These are phyloP conservation scores for Esox niger DNA, from an alignment of 2,113 vertebrate genomes.

Conservation along the genomic window DNA sequence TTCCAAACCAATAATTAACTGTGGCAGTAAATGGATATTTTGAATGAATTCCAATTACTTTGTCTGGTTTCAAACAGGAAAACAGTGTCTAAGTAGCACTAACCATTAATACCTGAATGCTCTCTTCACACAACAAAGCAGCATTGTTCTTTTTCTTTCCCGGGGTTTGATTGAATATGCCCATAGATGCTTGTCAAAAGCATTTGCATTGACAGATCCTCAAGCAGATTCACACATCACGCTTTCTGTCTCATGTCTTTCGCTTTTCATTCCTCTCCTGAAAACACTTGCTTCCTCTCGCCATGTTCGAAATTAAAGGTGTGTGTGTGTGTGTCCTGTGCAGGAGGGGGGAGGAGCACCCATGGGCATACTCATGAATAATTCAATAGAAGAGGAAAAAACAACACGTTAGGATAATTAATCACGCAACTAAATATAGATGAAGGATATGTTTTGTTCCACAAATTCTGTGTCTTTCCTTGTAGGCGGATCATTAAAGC, in stretches of 20 bases:
- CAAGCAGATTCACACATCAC: constrained; percentile 35
- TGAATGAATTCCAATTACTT: constrained; percentile 47
- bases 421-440: constrained; percentile 56
- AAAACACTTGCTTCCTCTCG: constrained; percentile 6
- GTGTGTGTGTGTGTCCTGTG: constrained; percentile 6
- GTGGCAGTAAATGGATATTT: constrained; percentile 36
- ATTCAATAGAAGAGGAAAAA: constrained; percentile 34
- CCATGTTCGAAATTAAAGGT: constrained; percentile 28
- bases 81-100: constrained; percentile 42
- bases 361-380: constrained; percentile 41
- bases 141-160: too few relatives aligned
- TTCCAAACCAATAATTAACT: constrained; percentile 43
- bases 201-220: constrained; percentile 26
- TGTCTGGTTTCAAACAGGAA: constrained; percentile 35
- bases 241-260: not conserved
- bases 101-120: not conserved
- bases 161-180: too few relatives aligned
- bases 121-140: too few relatives aligned
- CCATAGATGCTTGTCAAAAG: not conserved
- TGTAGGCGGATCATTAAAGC: constrained; percentile 24
- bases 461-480: constrained; percentile 23
- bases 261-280: constrained; percentile 19
- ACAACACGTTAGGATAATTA: constrained; percentile 45
- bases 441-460: constrained; percentile 33
- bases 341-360: constrained; percentile 17